phyloP scores from a whole-genome alignment of 2,888 invertebrate genomes.

The Catocala nupta region DNA sequence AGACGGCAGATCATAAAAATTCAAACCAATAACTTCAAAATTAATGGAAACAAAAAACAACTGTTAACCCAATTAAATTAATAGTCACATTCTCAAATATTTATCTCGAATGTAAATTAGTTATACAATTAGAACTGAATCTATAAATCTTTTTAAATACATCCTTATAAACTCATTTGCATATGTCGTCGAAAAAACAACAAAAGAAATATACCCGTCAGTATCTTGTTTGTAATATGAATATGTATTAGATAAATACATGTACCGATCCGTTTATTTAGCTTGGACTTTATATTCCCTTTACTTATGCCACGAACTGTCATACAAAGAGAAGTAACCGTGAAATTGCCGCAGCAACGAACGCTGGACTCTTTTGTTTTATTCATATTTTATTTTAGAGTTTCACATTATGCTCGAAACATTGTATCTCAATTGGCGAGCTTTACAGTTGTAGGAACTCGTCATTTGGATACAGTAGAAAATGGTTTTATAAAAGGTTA shows the following conservation, averaged over 20 bases:
- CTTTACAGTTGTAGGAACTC: no score
- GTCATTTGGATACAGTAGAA: no score
- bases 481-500: no score
- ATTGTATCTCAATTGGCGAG: no score
- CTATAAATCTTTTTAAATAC: slow-evolving; percentile 23
- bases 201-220: slow-evolving; percentile 5
- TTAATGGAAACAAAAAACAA: neutral
- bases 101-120: slow-evolving; percentile 19
- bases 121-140: slow-evolving; percentile 12
- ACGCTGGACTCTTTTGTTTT: no score
- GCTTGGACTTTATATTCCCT: neutral
- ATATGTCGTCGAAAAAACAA: slow-evolving; percentile 29
- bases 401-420: no score
- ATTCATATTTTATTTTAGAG: no score
- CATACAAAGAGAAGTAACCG: no score
- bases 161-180: slow-evolving; percentile 41
- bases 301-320: no score
- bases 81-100: slow-evolving; percentile 23
- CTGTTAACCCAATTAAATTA: slow-evolving; percentile 20
- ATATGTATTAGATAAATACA: slow-evolving; percentile 10
- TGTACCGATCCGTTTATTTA: neutral
- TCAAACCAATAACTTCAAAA: neutral
- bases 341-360: no score
- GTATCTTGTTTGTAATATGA: slow-evolving; percentile 11
- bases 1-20: no score